Evolutionary conservation across 2,113 vertebrate species (phyloP).

Genomic region (Trichomycterus rosablanca): DNA sequence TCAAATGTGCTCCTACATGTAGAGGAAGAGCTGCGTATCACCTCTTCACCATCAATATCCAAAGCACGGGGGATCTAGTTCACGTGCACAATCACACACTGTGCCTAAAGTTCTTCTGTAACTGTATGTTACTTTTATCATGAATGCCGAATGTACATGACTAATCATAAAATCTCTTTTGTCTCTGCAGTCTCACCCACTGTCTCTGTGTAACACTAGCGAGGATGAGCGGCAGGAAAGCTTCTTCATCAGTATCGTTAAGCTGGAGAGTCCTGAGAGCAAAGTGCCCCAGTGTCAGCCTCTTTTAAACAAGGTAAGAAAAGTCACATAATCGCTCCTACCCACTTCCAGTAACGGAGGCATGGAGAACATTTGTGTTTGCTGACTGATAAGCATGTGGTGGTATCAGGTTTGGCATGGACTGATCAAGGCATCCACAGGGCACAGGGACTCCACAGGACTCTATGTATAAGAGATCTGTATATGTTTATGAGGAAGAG

Average conservation of each 20-base stretch:
- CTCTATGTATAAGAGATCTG: too few species aligned
- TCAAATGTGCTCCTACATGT: constrained; percentile 34
- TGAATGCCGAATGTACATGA: background rate
- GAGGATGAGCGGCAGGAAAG: constrained; percentile 90
- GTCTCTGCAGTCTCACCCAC: constrained; percentile 82
- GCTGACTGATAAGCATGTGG: too few species aligned
- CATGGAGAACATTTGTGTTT: too few species aligned
- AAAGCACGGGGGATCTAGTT: background rate
- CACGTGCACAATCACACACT: constrained; percentile 8
- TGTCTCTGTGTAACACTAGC: constrained; percentile 95
- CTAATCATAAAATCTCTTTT: background rate
- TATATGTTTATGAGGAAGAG: too few species aligned
- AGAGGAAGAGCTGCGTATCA: constrained; percentile 27
- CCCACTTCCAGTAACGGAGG: background rate
- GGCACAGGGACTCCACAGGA: too few species aligned
- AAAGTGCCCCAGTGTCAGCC: constrained; percentile 83
- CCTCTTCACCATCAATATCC: constrained; percentile 11
- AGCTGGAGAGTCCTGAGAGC: constrained; percentile 82
- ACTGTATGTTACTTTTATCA: too few species aligned
- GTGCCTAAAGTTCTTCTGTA: background rate
- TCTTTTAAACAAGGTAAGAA: constrained; percentile 85
- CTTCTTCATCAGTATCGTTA: constrained; percentile 93
- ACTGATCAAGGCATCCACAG: too few species aligned
- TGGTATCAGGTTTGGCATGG: too few species aligned
- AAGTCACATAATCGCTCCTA: background rate